A percentile compares a stretch with the other conserved stretches of the same genome.
Conservation (phyloP, 2,888 invertebrate genomes). For the Hypercompe scribonia region DNA sequence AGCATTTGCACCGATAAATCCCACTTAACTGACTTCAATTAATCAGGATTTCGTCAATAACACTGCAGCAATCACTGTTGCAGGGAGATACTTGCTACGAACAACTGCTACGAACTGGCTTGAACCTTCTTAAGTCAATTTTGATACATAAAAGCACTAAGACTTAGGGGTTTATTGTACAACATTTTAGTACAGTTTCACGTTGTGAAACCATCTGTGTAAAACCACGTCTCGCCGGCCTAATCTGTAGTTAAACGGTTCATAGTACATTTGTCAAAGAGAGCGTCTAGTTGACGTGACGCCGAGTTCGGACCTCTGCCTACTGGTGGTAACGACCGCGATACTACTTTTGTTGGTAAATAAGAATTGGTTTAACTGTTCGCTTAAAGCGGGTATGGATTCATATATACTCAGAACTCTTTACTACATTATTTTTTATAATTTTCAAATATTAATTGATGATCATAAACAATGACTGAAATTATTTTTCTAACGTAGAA, state of each 20-base stretch:
- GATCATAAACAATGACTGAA: too few species aligned
- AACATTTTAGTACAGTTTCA: neutral
- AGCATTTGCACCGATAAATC: neutral
- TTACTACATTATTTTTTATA: too few species aligned
- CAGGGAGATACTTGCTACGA: neutral
- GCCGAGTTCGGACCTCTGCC: slow-evolving; percentile 30
- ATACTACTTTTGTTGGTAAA: slow-evolving; percentile 14
- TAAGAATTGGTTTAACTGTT: neutral
- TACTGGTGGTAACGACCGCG: slow-evolving; percentile 31
- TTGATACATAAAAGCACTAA: neutral
- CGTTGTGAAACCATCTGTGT: slow-evolving; percentile 1
- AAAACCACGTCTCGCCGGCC: slow-evolving; percentile 9
- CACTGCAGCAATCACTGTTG: neutral
- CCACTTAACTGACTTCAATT: neutral
- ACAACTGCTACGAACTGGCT: neutral
- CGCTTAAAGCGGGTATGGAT: neutral
- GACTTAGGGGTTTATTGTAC: neutral
- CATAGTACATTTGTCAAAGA: slow-evolving; percentile 49
- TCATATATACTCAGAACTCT: too few species aligned
- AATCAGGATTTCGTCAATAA: neutral
- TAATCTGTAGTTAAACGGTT: slow-evolving; percentile 33
- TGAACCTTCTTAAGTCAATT: neutral
- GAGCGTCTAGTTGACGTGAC: slow-evolving; percentile 31
- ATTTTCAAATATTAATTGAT: too few species aligned
- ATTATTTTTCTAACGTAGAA: too few species aligned